Base-by-base conservation (phyloP, 2,888 invertebrate species). In the Luffia ferchaultella region DNA sequence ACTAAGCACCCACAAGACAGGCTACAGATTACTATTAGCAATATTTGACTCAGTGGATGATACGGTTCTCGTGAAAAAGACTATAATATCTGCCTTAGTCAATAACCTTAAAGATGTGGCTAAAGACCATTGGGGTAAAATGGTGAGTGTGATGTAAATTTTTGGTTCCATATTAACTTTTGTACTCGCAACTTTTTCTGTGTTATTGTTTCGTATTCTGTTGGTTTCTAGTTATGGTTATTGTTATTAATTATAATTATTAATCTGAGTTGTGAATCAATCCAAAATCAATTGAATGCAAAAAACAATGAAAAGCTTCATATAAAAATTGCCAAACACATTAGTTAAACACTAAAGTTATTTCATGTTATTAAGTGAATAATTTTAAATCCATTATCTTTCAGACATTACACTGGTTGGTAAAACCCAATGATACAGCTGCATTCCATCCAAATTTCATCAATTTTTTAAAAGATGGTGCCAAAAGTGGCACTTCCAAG, bases 41-140 rank as follows among this genome's bases (percentile, higher is more conserved):
- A 85, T 97, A 55, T 89, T 97, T 57, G 97, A 98, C 69, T 85
- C 89, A 0, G 90, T 96, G 1, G 98, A 98, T 68, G 98, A 98
- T 67, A 98, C 97, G 0, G 93, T 94, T 50, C 85, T 97, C 0
- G 86, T 97, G 17, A 92, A 92, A 62, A 97, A 97, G 72, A 88
- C 91, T 1, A 86, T 94, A 43, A 79, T 93, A 12, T 82, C 89
- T 55, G 91, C 92, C 54, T 76, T 97, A 54, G 73, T 91, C 30
- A 85, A 79, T 30, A 87, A 89, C 53, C 64, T 93, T 17, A 83
- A 87, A 55, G 90, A 90, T 2, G 80, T 97, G 20, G 90, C 90
- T 1, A 78, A 83, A 42, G 90, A 91, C 65, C 92, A 93, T 67
- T 90, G 92, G 87, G 97, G 97, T 0, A 88, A 92, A 55, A 92